phyloP scores from a whole-genome alignment of 2,113 vertebrate species.

The Thinocorus orbignyianus region DNA sequence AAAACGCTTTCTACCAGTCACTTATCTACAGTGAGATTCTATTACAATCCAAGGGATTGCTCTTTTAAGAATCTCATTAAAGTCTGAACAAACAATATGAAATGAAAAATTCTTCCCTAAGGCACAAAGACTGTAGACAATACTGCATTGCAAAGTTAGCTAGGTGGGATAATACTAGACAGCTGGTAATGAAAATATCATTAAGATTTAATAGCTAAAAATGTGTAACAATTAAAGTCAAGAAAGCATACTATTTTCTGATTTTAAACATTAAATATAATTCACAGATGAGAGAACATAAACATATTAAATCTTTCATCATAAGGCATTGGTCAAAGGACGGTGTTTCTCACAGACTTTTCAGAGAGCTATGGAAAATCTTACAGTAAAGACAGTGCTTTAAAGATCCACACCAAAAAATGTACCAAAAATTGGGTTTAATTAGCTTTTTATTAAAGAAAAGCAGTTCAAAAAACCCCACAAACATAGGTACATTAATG shows the following conservation, averaged over 20 bases:
- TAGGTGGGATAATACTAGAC: neutral
- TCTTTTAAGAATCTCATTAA: slow-evolving; percentile 63
- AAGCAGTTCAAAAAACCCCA: neutral
- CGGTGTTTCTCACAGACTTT: neutral
- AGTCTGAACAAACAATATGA: slow-evolving; percentile 40
- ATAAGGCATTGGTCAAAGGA: neutral
- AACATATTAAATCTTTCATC: neutral
- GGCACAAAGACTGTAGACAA: neutral
- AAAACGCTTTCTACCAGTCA: neutral
- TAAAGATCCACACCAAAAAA: neutral
- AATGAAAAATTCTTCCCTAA: slow-evolving; percentile 50
- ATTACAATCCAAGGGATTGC: slow-evolving; percentile 22
- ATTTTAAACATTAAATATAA: neutral
- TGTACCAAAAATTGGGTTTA: fast-evolving
- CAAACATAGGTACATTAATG: neutral
- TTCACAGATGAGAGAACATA: neutral
- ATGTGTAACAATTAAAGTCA: slow-evolving; percentile 9
- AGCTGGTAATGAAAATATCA: neutral
- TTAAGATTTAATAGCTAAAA: neutral
- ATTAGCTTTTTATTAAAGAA: neutral
- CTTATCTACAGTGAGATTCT: neutral
- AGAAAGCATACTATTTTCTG: neutral
- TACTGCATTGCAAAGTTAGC: neutral
- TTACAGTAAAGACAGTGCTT: neutral
- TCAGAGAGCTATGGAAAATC: neutral